These are phyloP conservation scores for Tor tambroides DNA, from an alignment of 2,113 vertebrate species.

Conservation along the genomic window DNA sequence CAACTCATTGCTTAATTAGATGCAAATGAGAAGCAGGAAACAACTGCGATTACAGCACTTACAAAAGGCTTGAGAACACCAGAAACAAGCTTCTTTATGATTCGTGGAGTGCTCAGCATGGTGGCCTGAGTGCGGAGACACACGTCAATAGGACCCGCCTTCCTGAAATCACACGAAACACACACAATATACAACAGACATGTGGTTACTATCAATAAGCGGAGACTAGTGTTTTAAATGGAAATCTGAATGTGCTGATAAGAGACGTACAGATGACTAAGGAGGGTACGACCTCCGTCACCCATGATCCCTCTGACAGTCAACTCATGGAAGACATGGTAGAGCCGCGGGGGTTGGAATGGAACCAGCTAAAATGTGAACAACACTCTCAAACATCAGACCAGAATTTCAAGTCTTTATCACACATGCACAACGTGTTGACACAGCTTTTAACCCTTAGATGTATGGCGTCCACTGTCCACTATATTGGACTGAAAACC, in stretches of 20 bases:
- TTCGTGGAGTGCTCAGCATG: conserved; percentile 63
- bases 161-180: conserved; percentile 69
- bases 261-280: conserved; percentile 79
- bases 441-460: not conserved
- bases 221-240: not conserved
- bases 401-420: not conserved
- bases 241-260: not conserved
- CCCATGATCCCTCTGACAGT: conserved; percentile 60
- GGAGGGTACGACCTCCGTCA: conserved; percentile 73
- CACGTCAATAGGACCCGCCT: conserved; percentile 74
- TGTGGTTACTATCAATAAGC: not conserved
- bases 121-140: conserved; percentile 25
- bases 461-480: too few species aligned
- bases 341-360: conserved; percentile 70
- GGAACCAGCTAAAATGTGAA: conserved; percentile 80
- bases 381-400: not conserved
- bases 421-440: not conserved
- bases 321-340: conserved; percentile 60
- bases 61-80: conserved; percentile 82
- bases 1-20: not conserved
- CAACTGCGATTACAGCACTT: conserved; percentile 60
- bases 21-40: not conserved
- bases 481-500: not conserved
- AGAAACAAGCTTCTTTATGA: conserved; percentile 76
- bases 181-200: not conserved